Percentiles rank a stretch among this genome's conserved stretches.
Evolutionary conservation across 2,113 vertebrate genomes (phyloP).

Genomic region (Thinocorus orbignyianus): DNA sequence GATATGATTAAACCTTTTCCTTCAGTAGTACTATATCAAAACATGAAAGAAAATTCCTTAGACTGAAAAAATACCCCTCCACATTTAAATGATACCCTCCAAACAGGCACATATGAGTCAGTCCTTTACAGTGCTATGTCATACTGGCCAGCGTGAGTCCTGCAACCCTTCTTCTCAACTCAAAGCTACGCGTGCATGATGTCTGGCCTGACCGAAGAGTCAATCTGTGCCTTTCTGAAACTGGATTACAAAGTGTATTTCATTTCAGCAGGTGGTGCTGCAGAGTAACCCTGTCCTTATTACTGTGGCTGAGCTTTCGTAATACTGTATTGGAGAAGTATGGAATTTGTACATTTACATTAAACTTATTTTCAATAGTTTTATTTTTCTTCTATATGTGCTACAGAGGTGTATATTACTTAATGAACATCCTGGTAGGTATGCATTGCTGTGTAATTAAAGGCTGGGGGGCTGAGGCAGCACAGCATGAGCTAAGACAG

Average conservation of each 20-base stretch:
- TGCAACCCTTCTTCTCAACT: background rate
- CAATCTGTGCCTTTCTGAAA: background rate
- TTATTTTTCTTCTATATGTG: background rate
- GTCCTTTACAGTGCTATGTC: background rate
- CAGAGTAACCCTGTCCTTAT: background rate
- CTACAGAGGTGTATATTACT: background rate
- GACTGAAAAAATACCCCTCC: background rate
- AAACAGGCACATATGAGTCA: background rate
- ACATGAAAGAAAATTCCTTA: background rate
- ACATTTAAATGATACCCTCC: background rate
- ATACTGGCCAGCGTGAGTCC: background rate
- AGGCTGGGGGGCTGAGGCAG: background rate
- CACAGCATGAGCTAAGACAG: background rate
- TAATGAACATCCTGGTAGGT: background rate
- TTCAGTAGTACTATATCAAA: background rate
- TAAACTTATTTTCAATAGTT: background rate
- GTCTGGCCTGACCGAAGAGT: background rate
- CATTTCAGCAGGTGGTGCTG: slow-evolving; percentile 35
- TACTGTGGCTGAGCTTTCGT: background rate
- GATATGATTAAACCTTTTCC: background rate
- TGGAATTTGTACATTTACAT: background rate
- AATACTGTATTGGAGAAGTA: background rate
- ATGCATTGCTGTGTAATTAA: background rate
- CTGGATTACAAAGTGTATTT: rapidly evolving
- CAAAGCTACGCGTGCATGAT: background rate